phyloP scores from a whole-genome alignment of 2,797 vertebrate genomes.

The Smutsia temminckii region DNA sequence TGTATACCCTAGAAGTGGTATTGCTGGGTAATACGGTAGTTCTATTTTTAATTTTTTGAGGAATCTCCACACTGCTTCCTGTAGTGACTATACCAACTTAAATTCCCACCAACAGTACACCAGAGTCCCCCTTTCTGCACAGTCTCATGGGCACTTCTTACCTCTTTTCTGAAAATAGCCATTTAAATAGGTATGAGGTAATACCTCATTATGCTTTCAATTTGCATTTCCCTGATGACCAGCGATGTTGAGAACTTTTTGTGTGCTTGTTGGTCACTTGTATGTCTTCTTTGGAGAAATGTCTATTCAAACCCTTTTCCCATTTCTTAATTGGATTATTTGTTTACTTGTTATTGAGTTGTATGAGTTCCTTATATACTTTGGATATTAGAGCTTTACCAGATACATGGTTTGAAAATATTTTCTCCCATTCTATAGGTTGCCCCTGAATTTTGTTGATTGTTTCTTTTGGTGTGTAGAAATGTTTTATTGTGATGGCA shows the following conservation, averaged over 20 bases:
- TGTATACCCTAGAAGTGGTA: not conserved
- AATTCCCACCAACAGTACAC: not conserved
- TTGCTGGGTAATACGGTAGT: no score
- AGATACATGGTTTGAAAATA: not conserved
- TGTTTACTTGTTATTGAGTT: not conserved
- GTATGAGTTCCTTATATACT: not conserved
- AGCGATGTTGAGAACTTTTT: not conserved
- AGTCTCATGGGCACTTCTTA: not conserved
- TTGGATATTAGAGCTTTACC: not conserved
- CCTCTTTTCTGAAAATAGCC: not conserved
- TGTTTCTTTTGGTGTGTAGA: not conserved
- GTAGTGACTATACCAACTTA: not conserved
- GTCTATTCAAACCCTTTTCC: not conserved
- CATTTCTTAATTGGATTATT: not conserved
- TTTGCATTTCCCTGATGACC: not conserved
- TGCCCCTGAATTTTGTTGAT: not conserved
- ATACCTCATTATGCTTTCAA: not conserved
- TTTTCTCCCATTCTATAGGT: not conserved
- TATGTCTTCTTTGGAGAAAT: not conserved
- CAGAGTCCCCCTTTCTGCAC: not conserved
- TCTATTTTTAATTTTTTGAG: not conserved
- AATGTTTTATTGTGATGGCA: not conserved
- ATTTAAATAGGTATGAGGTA: not conserved
- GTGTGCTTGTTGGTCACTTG: not conserved
- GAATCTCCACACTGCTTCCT: not conserved